Conservation (phyloP, 1,140 invertebrate species). For the Drosophila pandora region DNA sequence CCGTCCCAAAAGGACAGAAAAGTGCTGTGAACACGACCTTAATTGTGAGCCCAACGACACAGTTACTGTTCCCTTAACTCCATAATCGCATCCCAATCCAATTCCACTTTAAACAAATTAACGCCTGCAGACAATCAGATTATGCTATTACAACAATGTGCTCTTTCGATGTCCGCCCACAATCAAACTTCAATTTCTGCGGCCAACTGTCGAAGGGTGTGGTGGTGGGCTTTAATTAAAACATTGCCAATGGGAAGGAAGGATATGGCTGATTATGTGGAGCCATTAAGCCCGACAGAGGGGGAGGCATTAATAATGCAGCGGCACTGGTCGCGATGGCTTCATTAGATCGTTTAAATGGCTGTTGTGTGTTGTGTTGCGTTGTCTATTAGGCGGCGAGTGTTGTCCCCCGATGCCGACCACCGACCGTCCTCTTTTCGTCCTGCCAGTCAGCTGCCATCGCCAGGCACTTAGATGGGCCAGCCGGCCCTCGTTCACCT, state of each 20-base stretch:
- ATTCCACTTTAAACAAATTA: constrained; percentile 35
- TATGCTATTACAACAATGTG: constrained; percentile 11
- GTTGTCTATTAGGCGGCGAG: constrained; percentile 51
- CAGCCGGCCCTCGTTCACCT: neutral
- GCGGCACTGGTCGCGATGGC: constrained; percentile 33
- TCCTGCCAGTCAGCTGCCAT: constrained; percentile 29
- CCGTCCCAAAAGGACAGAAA: neutral
- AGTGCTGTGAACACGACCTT: neutral
- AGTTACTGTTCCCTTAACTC: neutral
- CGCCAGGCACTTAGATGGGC: constrained; percentile 21
- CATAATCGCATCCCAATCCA: neutral
- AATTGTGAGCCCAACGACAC: neutral
- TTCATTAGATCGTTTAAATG: constrained; percentile 55
- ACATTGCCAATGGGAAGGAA: neutral
- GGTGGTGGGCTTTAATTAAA: constrained; percentile 37
- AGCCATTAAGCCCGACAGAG: constrained; percentile 8
- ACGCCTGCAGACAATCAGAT: constrained; percentile 25
- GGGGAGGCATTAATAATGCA: constrained; percentile 48
- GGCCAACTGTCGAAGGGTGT: constrained; percentile 28
- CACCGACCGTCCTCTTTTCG: neutral
- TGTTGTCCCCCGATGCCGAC: constrained; percentile 25
- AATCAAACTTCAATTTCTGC: constrained; percentile 32
- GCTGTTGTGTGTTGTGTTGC: constrained; percentile 28
- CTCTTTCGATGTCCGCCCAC: constrained; percentile 25
- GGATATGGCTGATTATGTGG: constrained; percentile 8